These are phyloP conservation scores for Pasiphila rectangulata DNA, from an alignment of 2,888 invertebrate species.

Conservation along the genomic window DNA sequence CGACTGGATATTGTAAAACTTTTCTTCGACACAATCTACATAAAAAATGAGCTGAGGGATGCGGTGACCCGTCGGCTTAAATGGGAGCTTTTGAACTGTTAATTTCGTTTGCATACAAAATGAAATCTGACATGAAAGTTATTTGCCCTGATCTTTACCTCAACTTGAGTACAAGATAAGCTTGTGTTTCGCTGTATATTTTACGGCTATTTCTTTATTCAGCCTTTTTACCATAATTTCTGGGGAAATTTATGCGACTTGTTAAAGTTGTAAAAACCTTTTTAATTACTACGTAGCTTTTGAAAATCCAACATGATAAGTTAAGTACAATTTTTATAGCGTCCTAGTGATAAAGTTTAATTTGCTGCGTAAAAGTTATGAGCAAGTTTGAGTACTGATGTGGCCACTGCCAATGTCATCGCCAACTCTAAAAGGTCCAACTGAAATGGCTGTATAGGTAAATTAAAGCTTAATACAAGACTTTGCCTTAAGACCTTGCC, in stretches of 20 bases:
- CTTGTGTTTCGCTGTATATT: constrained; percentile 5
- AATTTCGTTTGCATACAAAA: constrained; percentile 77
- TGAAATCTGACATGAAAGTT: constrained; percentile 73
- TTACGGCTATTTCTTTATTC: too few relatives aligned
- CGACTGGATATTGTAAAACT: constrained; percentile 77
- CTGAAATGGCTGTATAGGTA: too few relatives aligned
- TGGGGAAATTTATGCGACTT: not conserved
- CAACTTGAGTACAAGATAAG: constrained; percentile 4
- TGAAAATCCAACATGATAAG: not conserved
- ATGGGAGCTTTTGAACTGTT: constrained; percentile 77
- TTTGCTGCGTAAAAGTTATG: constrained; percentile 29
- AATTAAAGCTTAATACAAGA: too few relatives aligned
- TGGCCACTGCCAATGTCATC: constrained; percentile 24
- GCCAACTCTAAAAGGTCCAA: constrained; percentile 18
- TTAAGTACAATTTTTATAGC: not conserved
- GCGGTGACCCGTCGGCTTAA: constrained; percentile 74
- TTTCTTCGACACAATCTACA: constrained; percentile 77
- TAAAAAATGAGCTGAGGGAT: constrained; percentile 77
- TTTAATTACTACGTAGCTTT: not conserved
- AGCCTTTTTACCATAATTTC: not conserved
- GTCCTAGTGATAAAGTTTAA: not conserved
- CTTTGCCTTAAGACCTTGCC: too few relatives aligned
- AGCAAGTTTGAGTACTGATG: constrained; percentile 29
- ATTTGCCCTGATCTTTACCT: constrained; percentile 56
- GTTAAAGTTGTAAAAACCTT: constrained; percentile 1